Base-by-base conservation (phyloP, 2,888 invertebrate genomes). In the Linhomoeus sp. region DNA sequence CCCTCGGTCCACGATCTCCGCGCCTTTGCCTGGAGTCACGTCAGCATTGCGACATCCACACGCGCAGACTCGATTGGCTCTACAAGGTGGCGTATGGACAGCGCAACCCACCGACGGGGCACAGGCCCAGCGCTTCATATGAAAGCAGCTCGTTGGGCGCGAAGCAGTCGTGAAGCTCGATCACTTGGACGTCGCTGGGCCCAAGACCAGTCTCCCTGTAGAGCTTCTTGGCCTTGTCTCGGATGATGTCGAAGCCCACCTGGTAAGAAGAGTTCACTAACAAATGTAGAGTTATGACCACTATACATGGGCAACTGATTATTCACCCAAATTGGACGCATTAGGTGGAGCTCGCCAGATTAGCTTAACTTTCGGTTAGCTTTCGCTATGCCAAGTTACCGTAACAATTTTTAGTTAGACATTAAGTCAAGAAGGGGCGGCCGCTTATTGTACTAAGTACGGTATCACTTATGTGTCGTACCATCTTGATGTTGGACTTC, bases 81-180 rank as follows among this genome's bases (percentile, higher is more conserved):
- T 39, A 5, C 15, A 19, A 39, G 7, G n/a, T n/a, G n/a, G n/a
- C n/a, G n/a, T n/a, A n/a, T n/a, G n/a, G n/a, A n/a, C n/a, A 29
- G 29, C 12, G 29, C 29, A 5, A 29, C 29, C 23, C 24, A 64
- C 71, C 72, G 52, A 61, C 56, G 36, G 62, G 62, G 63, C 92
- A 94, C 7, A 92, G 69, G 41, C 92, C 88, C 22, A 97, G 73
- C 1, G 88, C 92, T 71, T 97, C 94, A 60, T 97, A 97, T 0
- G 90, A 90, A 46, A 97, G 80, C 53, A 97, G 69, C 66, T 97
- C 97, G 66, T 97, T 97, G 7, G 85, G 80, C 7, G 92, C 87
- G 67, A 97, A 97, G 67, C 97, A 97, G 66, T 97, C 97, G 59
- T 97, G 97, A 25, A 97, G 72, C 65, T 97, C 97, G 7, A 94